Conservation (phyloP, 2,113 vertebrate genomes). For the Tachuris rubrigastra region DNA sequence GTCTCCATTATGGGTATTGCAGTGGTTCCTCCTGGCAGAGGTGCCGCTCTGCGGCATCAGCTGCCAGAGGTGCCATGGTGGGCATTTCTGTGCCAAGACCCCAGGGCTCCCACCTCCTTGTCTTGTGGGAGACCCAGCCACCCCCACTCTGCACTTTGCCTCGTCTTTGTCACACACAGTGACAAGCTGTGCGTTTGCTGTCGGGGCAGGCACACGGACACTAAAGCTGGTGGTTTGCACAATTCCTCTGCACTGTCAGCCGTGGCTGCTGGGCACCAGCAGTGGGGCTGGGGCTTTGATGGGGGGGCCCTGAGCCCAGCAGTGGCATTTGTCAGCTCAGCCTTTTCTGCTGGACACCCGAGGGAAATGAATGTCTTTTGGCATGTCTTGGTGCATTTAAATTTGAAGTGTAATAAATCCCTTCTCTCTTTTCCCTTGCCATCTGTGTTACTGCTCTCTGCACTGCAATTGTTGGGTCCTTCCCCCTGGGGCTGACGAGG, state of each 20-base stretch:
- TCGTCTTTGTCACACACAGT: rapidly evolving
- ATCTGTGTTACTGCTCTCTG: neutral
- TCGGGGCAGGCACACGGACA: neutral
- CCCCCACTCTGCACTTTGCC: neutral
- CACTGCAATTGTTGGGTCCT: neutral
- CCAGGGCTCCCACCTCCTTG: rapidly evolving
- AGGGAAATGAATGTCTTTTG: neutral
- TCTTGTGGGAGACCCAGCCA: neutral
- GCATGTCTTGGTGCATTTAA: neutral
- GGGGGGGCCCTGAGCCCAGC: neutral
- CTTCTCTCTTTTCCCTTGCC: neutral
- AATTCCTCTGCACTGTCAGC: neutral
- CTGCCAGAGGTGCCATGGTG: neutral
- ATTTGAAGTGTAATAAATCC: slow-evolving; percentile 15
- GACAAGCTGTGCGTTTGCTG: neutral
- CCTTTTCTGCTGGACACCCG: neutral
- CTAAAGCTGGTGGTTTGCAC: neutral
- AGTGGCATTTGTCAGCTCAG: neutral
- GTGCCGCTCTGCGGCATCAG: neutral
- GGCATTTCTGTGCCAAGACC: neutral
- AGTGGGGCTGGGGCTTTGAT: neutral
- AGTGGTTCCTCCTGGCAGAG: neutral
- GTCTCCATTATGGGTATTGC: neutral
- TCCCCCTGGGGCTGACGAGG: neutral
- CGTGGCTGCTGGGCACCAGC: neutral